A percentile compares a stretch with the other conserved stretches of the same genome.
These are phyloP conservation scores for Caenorhabditis uteleia DNA, from an alignment of 2,888 invertebrate species.

Conservation along the genomic window DNA sequence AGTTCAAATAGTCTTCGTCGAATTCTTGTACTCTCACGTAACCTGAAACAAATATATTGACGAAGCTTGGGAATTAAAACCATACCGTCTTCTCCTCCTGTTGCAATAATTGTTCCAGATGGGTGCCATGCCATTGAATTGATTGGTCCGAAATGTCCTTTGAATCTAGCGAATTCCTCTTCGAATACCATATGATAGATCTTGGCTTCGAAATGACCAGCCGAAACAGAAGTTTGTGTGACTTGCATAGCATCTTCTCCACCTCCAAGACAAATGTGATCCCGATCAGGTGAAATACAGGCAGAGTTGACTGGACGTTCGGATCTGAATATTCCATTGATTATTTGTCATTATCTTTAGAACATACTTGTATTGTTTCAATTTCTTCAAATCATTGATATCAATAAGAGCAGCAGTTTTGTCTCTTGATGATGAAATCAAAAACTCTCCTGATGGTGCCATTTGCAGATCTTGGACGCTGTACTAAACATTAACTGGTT, in stretches of 20 bases:
- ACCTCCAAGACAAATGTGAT: conserved; percentile 94
- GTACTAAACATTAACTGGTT: conserved; percentile 33
- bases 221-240: conserved; percentile 88
- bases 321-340: conserved; percentile 71
- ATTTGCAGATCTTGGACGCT: conserved; percentile 95
- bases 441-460: conserved; percentile 76
- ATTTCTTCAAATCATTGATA: conserved; percentile 81
- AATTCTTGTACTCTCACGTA: conserved; percentile 94
- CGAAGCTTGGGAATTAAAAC: too few species aligned
- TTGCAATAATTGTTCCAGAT: conserved; percentile 90
- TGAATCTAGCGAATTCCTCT: conserved; percentile 95
- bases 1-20: conserved; percentile 94
- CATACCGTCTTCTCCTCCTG: conserved; percentile 99
- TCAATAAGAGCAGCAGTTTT: conserved; percentile 86
- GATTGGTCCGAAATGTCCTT: conserved; percentile 99
- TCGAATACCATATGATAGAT: conserved; percentile 95
- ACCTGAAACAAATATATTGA: conserved; percentile 74
- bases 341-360: conserved; percentile 1
- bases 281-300: conserved; percentile 89
- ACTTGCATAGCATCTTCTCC: conserved; percentile 98
- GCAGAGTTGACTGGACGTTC: conserved; percentile 98
- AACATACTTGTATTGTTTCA: conserved; percentile 88
- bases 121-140: conserved; percentile 98
- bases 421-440: conserved; percentile 96
- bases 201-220: conserved; percentile 93